Evolutionary conservation across 2,113 vertebrate genomes (phyloP).

Genomic region (Aphyosemion australe): DNA sequence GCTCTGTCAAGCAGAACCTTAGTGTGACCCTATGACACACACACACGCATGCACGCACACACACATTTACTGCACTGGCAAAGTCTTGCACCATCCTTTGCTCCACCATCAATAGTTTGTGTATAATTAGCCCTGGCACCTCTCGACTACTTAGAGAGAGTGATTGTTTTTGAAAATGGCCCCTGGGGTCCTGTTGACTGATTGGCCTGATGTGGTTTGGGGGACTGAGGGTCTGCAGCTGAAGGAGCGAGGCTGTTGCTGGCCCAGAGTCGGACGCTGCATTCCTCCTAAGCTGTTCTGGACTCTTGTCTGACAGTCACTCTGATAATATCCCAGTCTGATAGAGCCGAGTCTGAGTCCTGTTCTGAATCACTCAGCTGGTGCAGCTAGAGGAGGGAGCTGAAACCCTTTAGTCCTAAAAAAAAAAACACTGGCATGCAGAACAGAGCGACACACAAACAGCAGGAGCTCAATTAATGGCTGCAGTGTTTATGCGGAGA

Average conservation of each 20-base stretch:
- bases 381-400: constrained; percentile 31
- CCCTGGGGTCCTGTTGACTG: constrained; percentile 77
- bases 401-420: too few species aligned
- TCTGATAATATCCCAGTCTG: constrained; percentile 75
- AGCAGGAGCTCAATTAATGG: constrained; percentile 68
- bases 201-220: constrained; percentile 69
- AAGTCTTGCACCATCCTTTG: constrained; percentile 55
- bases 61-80: constrained; percentile 54
- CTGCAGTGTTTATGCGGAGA: constrained; percentile 65
- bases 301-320: constrained; percentile 76
- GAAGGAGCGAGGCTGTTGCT: constrained; percentile 57
- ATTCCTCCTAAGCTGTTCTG: constrained; percentile 78
- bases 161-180: constrained; percentile 80
- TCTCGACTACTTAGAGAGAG: constrained; percentile 80
- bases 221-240: constrained; percentile 34
- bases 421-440: constrained; percentile 15
- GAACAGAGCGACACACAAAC: constrained; percentile 47
- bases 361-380: constrained; percentile 80
- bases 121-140: constrained; percentile 85
- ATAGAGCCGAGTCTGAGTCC: constrained; percentile 72
- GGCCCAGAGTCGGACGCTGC: constrained; percentile 52
- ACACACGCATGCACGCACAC: constrained; percentile 15
- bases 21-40: constrained; percentile 56
- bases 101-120: constrained; percentile 81
- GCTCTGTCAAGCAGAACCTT: constrained; percentile 76